phyloP scores from a whole-genome alignment of 2,888 invertebrate species.

The Amiota communis region DNA sequence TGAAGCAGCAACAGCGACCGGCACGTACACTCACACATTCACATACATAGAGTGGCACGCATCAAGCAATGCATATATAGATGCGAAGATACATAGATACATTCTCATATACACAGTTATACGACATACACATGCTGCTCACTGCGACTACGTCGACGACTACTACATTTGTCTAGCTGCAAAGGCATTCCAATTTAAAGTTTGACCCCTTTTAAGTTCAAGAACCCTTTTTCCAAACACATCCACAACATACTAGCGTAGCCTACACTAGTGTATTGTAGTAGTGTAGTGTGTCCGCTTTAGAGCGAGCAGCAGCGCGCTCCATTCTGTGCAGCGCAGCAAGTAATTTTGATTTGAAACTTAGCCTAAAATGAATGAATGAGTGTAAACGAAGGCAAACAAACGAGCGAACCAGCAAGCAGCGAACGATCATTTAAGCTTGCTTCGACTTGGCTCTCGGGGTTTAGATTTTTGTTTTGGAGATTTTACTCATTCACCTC shows the following conservation, averaged over 20 bases:
- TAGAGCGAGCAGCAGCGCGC: background rate
- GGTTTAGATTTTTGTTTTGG: background rate
- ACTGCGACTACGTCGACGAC: slow-evolving; percentile 26
- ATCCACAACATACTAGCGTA: too few relatives aligned
- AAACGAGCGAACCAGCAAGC: too few relatives aligned
- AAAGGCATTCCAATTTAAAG: slow-evolving; percentile 65
- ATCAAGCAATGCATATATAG: background rate
- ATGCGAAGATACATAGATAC: slow-evolving; percentile 40
- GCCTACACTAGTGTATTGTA: background rate
- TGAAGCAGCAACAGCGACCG: slow-evolving; percentile 35
- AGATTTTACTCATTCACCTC: slow-evolving; percentile 21
- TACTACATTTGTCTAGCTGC: slow-evolving; percentile 61
- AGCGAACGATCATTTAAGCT: too few relatives aligned
- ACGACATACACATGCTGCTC: background rate
- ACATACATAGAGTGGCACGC: too few relatives aligned
- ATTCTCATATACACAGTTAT: slow-evolving; percentile 26
- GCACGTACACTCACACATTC: background rate
- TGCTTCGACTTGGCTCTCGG: background rate
- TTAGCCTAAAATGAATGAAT: background rate
- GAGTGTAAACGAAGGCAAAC: too few relatives aligned
- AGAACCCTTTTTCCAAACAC: slow-evolving; percentile 66
- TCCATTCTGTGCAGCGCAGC: background rate
- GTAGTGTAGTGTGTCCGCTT: background rate
- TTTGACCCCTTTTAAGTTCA: slow-evolving; percentile 72
- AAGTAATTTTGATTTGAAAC: too few relatives aligned